Base-by-base conservation (phyloP, 2,888 invertebrate species). In the Hemithea aestivaria region DNA sequence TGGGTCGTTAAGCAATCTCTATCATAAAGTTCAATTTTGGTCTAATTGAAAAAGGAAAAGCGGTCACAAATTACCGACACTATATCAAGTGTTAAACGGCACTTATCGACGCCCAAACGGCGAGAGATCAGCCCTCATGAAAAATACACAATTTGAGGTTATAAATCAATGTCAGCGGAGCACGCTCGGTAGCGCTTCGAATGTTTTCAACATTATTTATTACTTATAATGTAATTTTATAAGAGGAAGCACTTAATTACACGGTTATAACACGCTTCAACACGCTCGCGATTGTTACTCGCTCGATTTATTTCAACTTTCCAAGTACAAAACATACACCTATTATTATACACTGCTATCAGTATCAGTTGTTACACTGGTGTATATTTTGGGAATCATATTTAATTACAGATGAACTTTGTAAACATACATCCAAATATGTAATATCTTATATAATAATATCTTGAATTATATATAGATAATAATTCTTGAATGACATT, bases 41-140 rank as follows among this genome's bases (percentile, higher is more conserved):
- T 57, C 70, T 85, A 84, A 87, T 87, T 85, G 87, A 87, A 84
- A 85, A 83, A 71, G 63, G 73, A 78, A 81, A 80, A 81, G 68
- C 65, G 67, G 62, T 64, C 78, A 75, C 81, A 82, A 83, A 87
- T 87, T 87, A 87, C 76, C 61, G 79, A 81, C 85, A 87, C 85
- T 87, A 84, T 62, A 87, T 87, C 87, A 87, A 80, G 85, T 84
- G 87, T 80, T 85, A 85, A 85, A 80, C 77, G 83, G 75, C 77
- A 83, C 73, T 84, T 85, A 85, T 77, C 74, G 78, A 73, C 76
- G 72, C 79, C 77, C 79, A 78, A 78, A 78, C 74, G 71, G 67
- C 76, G 73, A 73, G 73, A 66, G 71, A 71, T 71, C 74, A 73
- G 69, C 73, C 70, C 69, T 67, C 74, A 73, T 74, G 83, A 83